Evolutionary conservation across 2,797 vertebrate genomes (phyloP).

Genomic region (Cyclura pinguis): DNA sequence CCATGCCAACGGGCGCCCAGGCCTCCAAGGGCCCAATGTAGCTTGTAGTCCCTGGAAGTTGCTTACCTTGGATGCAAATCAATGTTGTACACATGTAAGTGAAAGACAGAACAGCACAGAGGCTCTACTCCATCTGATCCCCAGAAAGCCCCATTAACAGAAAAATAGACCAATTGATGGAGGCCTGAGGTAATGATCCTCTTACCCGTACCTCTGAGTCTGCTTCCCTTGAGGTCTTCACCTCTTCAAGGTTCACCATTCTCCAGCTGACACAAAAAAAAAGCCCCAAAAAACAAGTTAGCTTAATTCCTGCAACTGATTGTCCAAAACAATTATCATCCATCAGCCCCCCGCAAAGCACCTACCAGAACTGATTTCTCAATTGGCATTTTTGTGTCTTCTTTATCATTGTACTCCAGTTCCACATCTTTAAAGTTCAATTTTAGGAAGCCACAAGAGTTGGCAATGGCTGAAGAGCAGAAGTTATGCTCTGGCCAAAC

Average conservation of each 20-base stretch:
- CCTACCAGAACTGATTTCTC: no score
- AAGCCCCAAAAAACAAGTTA: neutral
- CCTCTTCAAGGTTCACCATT: constrained; percentile 61
- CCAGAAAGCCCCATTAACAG: neutral
- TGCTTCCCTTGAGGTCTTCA: neutral
- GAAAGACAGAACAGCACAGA: no score
- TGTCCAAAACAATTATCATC: neutral
- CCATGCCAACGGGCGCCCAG: no score
- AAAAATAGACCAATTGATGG: neutral
- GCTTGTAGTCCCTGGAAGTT: no score
- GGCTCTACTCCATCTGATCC: neutral
- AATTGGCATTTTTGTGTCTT: no score
- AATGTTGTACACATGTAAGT: no score
- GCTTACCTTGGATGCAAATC: no score
- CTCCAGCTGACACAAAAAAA: constrained; percentile 71
- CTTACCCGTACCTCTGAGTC: constrained; percentile 45
- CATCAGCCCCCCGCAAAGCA: neutral
- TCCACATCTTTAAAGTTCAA: neutral
- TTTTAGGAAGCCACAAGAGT: neutral
- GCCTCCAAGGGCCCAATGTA: no score
- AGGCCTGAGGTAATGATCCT: neutral
- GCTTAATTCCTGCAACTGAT: neutral
- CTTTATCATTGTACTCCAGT: neutral
- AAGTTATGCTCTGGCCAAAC: neutral
- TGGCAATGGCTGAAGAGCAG: neutral